phyloP scores from a whole-genome alignment of 1,140 invertebrate genomes.

The Solenopsis fugax region DNA sequence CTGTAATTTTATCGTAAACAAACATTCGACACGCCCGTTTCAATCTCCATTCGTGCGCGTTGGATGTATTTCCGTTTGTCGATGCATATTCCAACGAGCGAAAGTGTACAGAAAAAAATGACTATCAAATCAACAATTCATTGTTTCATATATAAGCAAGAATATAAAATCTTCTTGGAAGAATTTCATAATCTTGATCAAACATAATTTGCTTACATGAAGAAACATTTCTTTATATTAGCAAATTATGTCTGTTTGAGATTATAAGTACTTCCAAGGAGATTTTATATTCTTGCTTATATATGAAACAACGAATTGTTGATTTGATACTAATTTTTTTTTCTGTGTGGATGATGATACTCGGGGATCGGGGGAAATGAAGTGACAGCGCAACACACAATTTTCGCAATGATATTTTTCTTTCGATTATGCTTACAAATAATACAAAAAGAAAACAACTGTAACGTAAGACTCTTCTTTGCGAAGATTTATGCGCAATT shows the following conservation, averaged over 20 bases:
- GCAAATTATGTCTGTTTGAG: too few relatives aligned
- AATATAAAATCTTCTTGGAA: too few relatives aligned
- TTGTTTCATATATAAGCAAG: too few relatives aligned
- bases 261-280: too few relatives aligned
- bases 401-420: slow-evolving; percentile 81
- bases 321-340: too few relatives aligned
- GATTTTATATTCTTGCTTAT: too few relatives aligned
- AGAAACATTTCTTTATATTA: too few relatives aligned
- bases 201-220: too few relatives aligned
- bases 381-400: slow-evolving; percentile 26
- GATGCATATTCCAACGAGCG: slow-evolving; percentile 17
- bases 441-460: slow-evolving; percentile 81
- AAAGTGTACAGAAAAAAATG: too few relatives aligned
- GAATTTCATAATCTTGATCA: too few relatives aligned
- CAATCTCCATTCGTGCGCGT: not conserved
- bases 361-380: slow-evolving; percentile 30
- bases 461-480: slow-evolving; percentile 69
- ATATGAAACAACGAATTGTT: too few relatives aligned
- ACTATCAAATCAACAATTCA: too few relatives aligned
- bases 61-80: not conserved
- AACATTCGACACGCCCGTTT: slow-evolving; percentile 14
- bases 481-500: slow-evolving; percentile 55
- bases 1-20: slow-evolving; percentile 26
- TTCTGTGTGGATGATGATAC: slow-evolving; percentile 23
- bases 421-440: slow-evolving; percentile 83